Conservation (phyloP, 2,888 invertebrate genomes). For the Lymantria dispar region DNA sequence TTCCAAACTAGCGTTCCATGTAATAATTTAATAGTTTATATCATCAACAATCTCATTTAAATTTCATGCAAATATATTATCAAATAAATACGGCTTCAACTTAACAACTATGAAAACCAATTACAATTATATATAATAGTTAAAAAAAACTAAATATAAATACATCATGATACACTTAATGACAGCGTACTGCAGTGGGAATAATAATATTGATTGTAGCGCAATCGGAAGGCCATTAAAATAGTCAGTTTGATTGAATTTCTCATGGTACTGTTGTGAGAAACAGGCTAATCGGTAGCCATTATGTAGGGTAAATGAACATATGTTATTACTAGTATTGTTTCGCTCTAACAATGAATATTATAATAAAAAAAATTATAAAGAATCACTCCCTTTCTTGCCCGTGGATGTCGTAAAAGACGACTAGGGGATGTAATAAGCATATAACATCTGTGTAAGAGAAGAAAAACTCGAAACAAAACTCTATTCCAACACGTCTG, state of each 20-base stretch:
- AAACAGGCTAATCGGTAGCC: constrained; percentile 53
- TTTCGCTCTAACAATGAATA: constrained; percentile 5
- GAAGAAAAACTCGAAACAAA: too few relatives aligned
- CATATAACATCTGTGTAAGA: too few relatives aligned
- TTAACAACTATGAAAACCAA: constrained; percentile 6
- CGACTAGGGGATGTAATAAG: too few relatives aligned
- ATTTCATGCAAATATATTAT: too few relatives aligned
- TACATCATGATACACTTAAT: constrained; percentile 40
- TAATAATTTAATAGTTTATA: too few relatives aligned
- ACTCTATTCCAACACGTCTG: too few relatives aligned
- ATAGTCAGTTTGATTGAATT: constrained; percentile 67
- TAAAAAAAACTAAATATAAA: constrained; percentile 20
- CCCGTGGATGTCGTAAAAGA: too few relatives aligned
- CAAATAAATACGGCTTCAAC: neutral
- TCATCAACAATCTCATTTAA: too few relatives aligned
- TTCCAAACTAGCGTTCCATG: too few relatives aligned
- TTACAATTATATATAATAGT: constrained; percentile 19
- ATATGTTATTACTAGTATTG: constrained; percentile 12
- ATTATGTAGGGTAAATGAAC: constrained; percentile 29
- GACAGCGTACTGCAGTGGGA: constrained; percentile 51
- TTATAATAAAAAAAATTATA: too few relatives aligned
- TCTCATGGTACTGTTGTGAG: constrained; percentile 63
- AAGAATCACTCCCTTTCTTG: too few relatives aligned
- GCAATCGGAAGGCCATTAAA: constrained; percentile 63
- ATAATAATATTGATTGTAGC: constrained; percentile 53